Evolutionary conservation across 1,140 invertebrate genomes (phyloP).

Genomic region (Zeugodacus cucurbitae): DNA sequence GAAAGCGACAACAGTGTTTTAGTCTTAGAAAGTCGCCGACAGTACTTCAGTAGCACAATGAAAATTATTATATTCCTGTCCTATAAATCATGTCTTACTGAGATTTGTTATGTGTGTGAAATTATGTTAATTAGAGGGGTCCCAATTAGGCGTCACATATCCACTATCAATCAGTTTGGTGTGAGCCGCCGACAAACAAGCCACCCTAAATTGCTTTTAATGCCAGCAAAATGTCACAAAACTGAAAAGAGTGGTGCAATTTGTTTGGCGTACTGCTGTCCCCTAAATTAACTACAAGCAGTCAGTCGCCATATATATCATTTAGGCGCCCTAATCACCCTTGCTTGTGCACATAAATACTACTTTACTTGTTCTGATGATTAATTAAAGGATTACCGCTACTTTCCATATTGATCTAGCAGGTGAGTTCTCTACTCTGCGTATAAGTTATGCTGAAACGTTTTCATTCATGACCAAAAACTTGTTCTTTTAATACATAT

Average conservation of each 20-base stretch:
- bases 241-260: not conserved
- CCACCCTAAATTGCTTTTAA: not conserved
- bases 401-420: not conserved
- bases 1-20: not conserved
- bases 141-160: not conserved
- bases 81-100: too few relatives aligned
- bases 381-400: not conserved
- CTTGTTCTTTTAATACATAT: not conserved
- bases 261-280: not conserved
- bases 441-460: not conserved
- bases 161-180: not conserved
- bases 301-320: not conserved
- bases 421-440: not conserved
- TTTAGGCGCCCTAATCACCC: not conserved
- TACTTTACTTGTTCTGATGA: not conserved
- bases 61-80: too few relatives aligned
- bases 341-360: not conserved
- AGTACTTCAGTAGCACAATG: not conserved
- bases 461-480: not conserved
- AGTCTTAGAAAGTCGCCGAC: not conserved
- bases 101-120: not conserved
- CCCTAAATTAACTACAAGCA: not conserved
- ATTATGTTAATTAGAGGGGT: not conserved
- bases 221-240: not conserved
- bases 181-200: not conserved